Evolutionary conservation across 2,888 invertebrate genomes (phyloP).

Genomic region (Cheilosia variabilis): DNA sequence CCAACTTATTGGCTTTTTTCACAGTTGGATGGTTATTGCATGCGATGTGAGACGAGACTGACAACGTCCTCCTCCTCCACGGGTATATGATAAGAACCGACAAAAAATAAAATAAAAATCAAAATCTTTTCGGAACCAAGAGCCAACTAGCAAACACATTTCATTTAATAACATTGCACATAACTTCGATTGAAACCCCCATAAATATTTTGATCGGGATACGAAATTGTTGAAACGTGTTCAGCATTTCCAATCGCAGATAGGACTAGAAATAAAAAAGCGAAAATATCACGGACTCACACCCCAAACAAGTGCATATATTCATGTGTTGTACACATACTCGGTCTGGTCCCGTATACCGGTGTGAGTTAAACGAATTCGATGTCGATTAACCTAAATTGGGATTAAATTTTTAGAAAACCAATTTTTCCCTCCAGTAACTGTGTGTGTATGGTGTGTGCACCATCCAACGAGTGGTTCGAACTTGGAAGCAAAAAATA

Average conservation of each 20-base stretch:
- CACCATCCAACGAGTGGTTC: neutral
- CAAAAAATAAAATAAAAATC: slow-evolving; percentile 48
- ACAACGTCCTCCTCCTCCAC: too few relatives aligned
- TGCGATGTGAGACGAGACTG: slow-evolving; percentile 25
- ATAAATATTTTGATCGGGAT: slow-evolving; percentile 73
- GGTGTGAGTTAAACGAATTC: slow-evolving; percentile 72
- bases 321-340: slow-evolving; percentile 2
- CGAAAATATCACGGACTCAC: slow-evolving; percentile 26
- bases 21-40: slow-evolving; percentile 65
- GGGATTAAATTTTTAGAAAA: slow-evolving; percentile 76
- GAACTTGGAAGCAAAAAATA: neutral
- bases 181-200: slow-evolving; percentile 72
- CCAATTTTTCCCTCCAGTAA: slow-evolving; percentile 69
- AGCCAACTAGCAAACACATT: slow-evolving; percentile 69
- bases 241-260: slow-evolving; percentile 76
- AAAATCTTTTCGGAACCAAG: slow-evolving; percentile 58
- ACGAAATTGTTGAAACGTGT: slow-evolving; percentile 77
- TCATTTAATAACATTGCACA: slow-evolving; percentile 75
- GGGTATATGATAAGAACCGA: too few relatives aligned
- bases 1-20: slow-evolving; percentile 76
- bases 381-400: slow-evolving; percentile 75
- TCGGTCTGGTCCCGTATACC: slow-evolving; percentile 33
- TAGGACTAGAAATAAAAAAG: slow-evolving; percentile 7
- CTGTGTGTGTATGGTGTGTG: slow-evolving; percentile 28
- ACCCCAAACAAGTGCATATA: slow-evolving; percentile 42